These are phyloP conservation scores for Drosophila repletoides DNA, from an alignment of 1,140 invertebrate species.

Conservation along the genomic window DNA sequence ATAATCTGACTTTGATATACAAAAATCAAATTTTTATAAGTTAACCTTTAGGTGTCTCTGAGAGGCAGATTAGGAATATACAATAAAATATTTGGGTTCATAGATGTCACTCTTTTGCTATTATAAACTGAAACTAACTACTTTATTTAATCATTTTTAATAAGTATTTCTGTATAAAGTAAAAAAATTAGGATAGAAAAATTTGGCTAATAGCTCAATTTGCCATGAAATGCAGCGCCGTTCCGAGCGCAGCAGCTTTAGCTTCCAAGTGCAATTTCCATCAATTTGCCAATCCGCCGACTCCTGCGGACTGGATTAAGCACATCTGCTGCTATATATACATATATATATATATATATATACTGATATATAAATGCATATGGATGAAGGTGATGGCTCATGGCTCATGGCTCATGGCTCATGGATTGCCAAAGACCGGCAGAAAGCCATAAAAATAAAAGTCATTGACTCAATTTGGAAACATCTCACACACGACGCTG, in stretches of 20 bases:
- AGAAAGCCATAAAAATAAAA: slow-evolving; percentile 71
- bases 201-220: slow-evolving; percentile 70
- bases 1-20: no score
- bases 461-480: slow-evolving; percentile 80
- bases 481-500: slow-evolving; percentile 74
- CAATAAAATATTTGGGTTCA: no score
- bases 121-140: no score
- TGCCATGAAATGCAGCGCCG: slow-evolving; percentile 51
- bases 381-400: slow-evolving; percentile 5
- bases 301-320: slow-evolving; percentile 21
- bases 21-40: no score
- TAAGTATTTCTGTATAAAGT: no score
- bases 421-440: background rate
- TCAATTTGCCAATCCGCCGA: slow-evolving; percentile 28
- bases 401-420: slow-evolving; percentile 8
- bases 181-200: no score
- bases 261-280: slow-evolving; percentile 2
- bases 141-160: no score
- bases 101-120: no score
- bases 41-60: no score
- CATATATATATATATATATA: slow-evolving; percentile 7
- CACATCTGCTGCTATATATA: slow-evolving; percentile 3
- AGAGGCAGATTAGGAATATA: no score
- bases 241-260: background rate
- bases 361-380: background rate